Conservation (phyloP, 2,797 vertebrate species). For the Chanos chanos region DNA sequence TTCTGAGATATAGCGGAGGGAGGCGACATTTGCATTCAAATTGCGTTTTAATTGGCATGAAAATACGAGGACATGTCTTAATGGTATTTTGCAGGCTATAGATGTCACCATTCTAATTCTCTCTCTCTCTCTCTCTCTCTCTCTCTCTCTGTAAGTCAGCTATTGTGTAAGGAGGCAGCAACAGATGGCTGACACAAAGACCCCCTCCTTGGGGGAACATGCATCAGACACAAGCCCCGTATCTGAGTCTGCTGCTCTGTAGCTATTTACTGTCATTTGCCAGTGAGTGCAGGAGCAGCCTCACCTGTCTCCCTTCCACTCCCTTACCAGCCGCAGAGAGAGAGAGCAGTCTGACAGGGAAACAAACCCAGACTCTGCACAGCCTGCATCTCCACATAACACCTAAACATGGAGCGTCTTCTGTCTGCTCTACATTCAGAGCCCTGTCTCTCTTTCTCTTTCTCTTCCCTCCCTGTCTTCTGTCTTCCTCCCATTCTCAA, state of each 20-base stretch:
- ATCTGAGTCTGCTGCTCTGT: not conserved
- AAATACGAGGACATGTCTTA: slow-evolving; percentile 59
- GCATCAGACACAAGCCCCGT: not conserved
- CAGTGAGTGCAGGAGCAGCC: not conserved
- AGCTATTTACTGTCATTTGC: not conserved
- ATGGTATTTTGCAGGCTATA: slow-evolving; percentile 59
- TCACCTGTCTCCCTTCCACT: not conserved
- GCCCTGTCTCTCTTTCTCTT: too few species aligned
- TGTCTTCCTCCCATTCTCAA: not conserved
- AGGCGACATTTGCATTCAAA: slow-evolving; percentile 55
- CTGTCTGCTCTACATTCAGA: too few species aligned
- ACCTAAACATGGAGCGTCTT: too few species aligned
- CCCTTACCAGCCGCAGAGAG: too few species aligned
- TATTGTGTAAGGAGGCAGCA: not conserved
- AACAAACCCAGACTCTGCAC: too few species aligned
- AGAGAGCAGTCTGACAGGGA: too few species aligned
- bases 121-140: not conserved
- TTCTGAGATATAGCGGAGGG: slow-evolving; percentile 38
- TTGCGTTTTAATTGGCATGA: slow-evolving; percentile 57
- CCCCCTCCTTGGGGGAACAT: not conserved
- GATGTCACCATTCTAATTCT: slow-evolving; percentile 29
- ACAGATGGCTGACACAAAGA: not conserved
- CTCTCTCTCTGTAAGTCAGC: too few species aligned
- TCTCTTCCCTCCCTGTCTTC: slow-evolving; percentile 7
- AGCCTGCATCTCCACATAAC: too few species aligned